These are phyloP conservation scores for Matsumyia berberina DNA, from an alignment of 2,888 invertebrate species.

Conservation along the genomic window DNA sequence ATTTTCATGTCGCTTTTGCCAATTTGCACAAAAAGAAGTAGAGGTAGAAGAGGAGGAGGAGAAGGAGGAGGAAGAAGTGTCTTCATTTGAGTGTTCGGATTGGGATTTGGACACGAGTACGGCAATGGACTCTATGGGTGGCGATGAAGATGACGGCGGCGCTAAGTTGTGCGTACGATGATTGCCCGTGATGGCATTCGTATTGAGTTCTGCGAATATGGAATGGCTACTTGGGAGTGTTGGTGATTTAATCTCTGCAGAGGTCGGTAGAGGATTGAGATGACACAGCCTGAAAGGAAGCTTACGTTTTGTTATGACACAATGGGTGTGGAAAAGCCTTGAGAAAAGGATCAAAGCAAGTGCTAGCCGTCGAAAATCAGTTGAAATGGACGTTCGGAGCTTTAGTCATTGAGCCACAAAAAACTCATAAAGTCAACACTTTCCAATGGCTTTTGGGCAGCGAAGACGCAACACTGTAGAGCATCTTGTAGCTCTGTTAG, in stretches of 20 bases:
- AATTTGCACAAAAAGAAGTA: conserved; percentile 63
- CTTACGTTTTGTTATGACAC: no score
- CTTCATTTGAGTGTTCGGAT: conserved; percentile 61
- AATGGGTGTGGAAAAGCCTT: no score
- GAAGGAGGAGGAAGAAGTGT: conserved; percentile 37
- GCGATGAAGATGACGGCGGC: conserved; percentile 45
- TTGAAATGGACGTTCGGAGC: no score
- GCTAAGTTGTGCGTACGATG: conserved; percentile 56
- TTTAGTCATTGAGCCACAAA: no score
- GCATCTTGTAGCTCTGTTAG: no score
- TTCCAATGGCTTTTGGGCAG: no score
- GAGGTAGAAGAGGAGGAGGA: no score
- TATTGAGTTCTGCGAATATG: conserved; percentile 17
- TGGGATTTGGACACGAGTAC: conserved; percentile 11
- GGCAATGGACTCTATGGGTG: conserved; percentile 15
- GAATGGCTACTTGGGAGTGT: conserved; percentile 50
- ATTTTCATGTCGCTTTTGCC: conserved; percentile 74
- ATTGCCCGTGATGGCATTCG: conserved; percentile 2
- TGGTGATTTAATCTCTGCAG: conserved; percentile 53
- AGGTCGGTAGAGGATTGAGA: not conserved
- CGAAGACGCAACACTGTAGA: no score
- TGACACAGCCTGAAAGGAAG: no score
- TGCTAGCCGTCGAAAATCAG: no score
- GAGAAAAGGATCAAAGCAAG: no score
- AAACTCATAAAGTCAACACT: no score